A percentile compares a stretch with the other conserved stretches of the same genome.
Conservation (phyloP, 2,888 invertebrate genomes). For the Eugnorisma glareosa region DNA sequence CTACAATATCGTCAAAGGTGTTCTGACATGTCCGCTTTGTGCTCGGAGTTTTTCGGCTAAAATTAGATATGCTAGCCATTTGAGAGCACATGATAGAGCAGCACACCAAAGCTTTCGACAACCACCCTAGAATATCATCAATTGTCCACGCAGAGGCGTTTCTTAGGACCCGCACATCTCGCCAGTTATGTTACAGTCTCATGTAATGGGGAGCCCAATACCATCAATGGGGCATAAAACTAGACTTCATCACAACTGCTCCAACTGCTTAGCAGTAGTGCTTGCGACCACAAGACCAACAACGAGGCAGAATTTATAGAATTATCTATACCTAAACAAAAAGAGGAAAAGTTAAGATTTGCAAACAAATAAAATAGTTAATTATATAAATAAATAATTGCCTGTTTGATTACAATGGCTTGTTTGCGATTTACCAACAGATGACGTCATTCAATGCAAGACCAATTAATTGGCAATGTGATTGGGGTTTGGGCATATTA, state of each 20-base stretch:
- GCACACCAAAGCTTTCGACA: too few relatives aligned
- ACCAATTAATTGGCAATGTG: slow-evolving; percentile 27
- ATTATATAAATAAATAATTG: too few relatives aligned
- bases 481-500: slow-evolving; percentile 20
- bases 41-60: too few relatives aligned
- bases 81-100: too few relatives aligned
- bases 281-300: not conserved
- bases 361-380: not conserved
- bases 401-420: not conserved
- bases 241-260: not conserved
- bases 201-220: not conserved
- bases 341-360: not conserved
- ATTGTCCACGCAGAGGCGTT: not conserved
- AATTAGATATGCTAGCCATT: too few relatives aligned
- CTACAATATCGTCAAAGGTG: too few relatives aligned
- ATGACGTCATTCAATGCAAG: slow-evolving; percentile 6
- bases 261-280: not conserved
- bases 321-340: not conserved
- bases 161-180: not conserved
- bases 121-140: too few relatives aligned
- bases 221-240: not conserved
- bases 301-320: too few relatives aligned
- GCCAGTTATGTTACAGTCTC: not conserved
- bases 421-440: slow-evolving; percentile 13
- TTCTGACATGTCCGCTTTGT: too few relatives aligned